Conservation (phyloP, 2,113 vertebrate genomes). For the Cavia aperea region DNA sequence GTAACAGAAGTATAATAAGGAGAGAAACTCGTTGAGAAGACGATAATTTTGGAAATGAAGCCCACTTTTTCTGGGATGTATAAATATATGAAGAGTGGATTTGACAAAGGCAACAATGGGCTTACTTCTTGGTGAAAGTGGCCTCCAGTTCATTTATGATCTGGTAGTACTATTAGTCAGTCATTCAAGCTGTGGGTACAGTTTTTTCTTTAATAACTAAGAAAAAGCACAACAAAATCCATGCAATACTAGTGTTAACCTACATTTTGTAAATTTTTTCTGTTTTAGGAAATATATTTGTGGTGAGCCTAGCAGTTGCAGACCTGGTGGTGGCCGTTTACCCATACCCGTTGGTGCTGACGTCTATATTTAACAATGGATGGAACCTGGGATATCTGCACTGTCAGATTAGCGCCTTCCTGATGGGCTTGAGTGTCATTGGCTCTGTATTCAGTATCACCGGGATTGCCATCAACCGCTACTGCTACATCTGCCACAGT, state of each 20-base stretch:
- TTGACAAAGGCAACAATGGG: background rate
- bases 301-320: constrained; percentile 90
- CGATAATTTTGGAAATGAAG: background rate
- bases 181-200: background rate
- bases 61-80: background rate
- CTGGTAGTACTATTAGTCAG: fast-evolving
- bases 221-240: background rate
- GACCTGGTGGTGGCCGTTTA: constrained; percentile 96
- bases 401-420: constrained; percentile 94
- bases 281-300: constrained; percentile 87
- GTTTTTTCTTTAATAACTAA: background rate
- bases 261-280: constrained; percentile 50
- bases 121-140: background rate
- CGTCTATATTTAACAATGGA: constrained; percentile 89
- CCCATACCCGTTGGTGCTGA: constrained; percentile 91
- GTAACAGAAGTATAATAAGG: background rate
- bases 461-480: constrained; percentile 94
- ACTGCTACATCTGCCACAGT: constrained; percentile 98
- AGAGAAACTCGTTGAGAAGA: background rate
- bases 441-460: constrained; percentile 97
- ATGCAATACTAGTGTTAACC: background rate
- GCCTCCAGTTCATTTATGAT: background rate
- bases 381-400: constrained; percentile 91
- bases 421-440: constrained; percentile 96
- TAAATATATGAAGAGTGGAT: background rate